Percentiles rank a stretch among this genome's conserved stretches.
These are phyloP conservation scores for Lates calcarifer DNA, from an alignment of 2,113 vertebrate species.

Conservation along the genomic window DNA sequence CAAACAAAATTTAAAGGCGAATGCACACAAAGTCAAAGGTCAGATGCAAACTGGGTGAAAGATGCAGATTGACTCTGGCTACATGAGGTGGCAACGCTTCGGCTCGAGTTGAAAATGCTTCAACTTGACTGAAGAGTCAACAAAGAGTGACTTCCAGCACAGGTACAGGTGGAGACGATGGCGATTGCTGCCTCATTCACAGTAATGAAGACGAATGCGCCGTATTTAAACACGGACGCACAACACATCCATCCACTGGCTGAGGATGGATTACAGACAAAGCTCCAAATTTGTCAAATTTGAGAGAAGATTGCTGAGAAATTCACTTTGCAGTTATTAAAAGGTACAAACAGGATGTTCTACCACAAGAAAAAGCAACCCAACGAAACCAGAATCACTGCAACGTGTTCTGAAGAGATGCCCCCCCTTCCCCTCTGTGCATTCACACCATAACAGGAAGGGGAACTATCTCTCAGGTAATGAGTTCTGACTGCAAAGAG, in stretches of 20 bases:
- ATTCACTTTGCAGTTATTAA: not conserved
- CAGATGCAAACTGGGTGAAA: not conserved
- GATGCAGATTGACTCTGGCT: not conserved
- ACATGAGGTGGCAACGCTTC: no score
- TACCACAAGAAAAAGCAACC: not conserved
- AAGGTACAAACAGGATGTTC: not conserved
- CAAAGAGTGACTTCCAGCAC: not conserved
- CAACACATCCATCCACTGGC: not conserved
- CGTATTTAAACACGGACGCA: not conserved
- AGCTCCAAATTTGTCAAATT: not conserved
- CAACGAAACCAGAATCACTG: not conserved
- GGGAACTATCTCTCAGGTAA: slow-evolving; percentile 9
- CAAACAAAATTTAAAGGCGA: not conserved
- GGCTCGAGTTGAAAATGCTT: not conserved
- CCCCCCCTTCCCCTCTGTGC: no score
- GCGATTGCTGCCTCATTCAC: not conserved
- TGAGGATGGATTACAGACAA: not conserved
- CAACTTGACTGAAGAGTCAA: no score
- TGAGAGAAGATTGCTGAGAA: not conserved
- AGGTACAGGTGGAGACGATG: not conserved
- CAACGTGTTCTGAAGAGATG: no score
- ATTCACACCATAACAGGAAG: not conserved
- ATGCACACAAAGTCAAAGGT: not conserved
- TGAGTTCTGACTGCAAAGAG: slow-evolving; percentile 22
- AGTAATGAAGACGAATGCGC: not conserved